Evolutionary conservation across 2,888 invertebrate genomes (phyloP).

Genomic region (Calameuta pallipes): DNA sequence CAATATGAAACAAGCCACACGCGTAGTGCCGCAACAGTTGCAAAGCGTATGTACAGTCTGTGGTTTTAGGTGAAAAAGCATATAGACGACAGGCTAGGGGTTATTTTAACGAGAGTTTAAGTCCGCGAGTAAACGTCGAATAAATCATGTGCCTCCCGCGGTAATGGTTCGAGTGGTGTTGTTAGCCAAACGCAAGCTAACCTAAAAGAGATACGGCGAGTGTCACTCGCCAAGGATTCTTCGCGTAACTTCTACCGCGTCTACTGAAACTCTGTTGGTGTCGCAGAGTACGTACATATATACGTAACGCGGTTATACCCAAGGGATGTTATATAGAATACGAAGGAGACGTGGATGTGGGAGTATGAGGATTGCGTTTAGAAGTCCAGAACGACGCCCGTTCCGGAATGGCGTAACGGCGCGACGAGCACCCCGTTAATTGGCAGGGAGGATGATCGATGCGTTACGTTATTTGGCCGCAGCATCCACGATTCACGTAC

Average conservation of each 20-base stretch:
- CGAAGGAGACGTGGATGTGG: background rate
- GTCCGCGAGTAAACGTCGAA: slow-evolving; percentile 62
- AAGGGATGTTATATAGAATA: background rate
- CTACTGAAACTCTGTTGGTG: background rate
- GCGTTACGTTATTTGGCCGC: slow-evolving; percentile 46
- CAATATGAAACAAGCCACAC: background rate
- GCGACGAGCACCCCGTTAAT: slow-evolving; percentile 42
- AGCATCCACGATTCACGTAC: slow-evolving; percentile 12
- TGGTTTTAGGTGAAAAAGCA: slow-evolving; percentile 14
- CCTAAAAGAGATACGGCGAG: background rate
- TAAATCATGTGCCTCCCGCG: slow-evolving; percentile 56
- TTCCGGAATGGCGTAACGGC: slow-evolving; percentile 30
- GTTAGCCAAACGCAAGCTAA: background rate
- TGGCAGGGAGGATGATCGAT: slow-evolving; percentile 56
- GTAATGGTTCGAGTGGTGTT: slow-evolving; percentile 19
- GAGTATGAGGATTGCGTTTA: background rate
- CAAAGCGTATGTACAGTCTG: background rate
- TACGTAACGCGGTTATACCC: background rate
- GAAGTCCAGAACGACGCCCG: background rate
- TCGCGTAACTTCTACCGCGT: background rate
- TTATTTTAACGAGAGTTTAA: slow-evolving; percentile 64
- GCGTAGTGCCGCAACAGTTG: background rate
- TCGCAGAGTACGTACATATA: background rate
- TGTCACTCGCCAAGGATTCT: background rate
- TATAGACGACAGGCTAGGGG: slow-evolving; percentile 37